phyloP scores from a whole-genome alignment of 2,888 invertebrate species.

The Drosophila dives region DNA sequence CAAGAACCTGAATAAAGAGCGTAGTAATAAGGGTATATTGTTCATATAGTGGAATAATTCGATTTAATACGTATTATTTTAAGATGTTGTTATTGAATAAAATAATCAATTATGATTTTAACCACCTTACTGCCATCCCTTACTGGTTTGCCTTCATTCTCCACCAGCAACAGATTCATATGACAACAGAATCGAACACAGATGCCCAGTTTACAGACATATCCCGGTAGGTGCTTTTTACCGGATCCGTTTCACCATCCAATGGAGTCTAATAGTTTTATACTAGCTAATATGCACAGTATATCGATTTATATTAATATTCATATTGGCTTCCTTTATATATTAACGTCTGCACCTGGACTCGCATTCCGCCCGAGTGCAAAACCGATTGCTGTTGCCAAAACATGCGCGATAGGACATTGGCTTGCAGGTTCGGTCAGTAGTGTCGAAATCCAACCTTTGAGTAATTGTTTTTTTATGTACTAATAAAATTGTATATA shows the following conservation, averaged over 20 bases:
- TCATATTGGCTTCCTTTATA: too few species aligned
- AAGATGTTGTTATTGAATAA: background rate
- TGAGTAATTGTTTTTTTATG: background rate
- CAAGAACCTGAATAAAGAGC: background rate
- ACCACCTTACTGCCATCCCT: too few species aligned
- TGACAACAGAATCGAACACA: too few species aligned
- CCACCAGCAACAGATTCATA: too few species aligned
- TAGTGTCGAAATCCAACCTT: background rate
- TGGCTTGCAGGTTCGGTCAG: background rate
- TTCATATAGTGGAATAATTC: too few species aligned
- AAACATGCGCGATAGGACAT: conserved; percentile 17
- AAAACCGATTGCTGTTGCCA: conserved; percentile 22
- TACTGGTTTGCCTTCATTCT: too few species aligned
- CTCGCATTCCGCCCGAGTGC: background rate
- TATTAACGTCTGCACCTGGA: background rate
- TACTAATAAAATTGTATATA: too few species aligned
- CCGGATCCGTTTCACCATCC: conserved; percentile 1
- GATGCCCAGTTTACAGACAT: too few species aligned
- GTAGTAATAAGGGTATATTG: too few species aligned
- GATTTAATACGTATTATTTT: background rate
- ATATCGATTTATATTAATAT: too few species aligned
- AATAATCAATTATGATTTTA: too few species aligned
- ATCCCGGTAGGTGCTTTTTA: too few species aligned
- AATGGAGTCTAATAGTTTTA: conserved; percentile 51
- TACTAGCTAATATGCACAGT: background rate